Percentiles rank a stretch among this genome's conserved stretches.
Conservation (phyloP, 1,140 invertebrate genomes). For the Drosophila simulans region DNA sequence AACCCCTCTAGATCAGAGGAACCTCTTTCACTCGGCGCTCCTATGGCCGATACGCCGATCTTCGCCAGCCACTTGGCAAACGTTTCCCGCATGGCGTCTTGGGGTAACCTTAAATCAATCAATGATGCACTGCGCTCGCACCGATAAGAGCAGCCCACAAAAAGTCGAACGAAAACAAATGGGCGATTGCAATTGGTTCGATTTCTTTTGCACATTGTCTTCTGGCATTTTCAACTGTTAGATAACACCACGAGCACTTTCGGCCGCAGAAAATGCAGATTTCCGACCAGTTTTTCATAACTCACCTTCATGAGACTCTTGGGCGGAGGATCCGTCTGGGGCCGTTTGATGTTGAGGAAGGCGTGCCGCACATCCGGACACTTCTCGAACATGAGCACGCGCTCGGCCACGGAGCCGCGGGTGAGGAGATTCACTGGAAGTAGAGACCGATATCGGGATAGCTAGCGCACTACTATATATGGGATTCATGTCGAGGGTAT, state of each 20-base stretch:
- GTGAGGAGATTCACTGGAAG: slow-evolving; percentile 92
- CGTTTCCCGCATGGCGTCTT: slow-evolving; percentile 57
- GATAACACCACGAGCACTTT: slow-evolving; percentile 39
- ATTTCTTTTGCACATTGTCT: slow-evolving; percentile 33
- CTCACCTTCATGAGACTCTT: slow-evolving; percentile 78
- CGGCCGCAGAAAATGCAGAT: background rate
- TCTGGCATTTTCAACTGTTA: slow-evolving; percentile 58
- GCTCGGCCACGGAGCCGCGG: slow-evolving; percentile 94
- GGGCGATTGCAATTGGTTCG: slow-evolving; percentile 35
- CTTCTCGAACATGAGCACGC: slow-evolving; percentile 96
- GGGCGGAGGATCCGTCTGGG: slow-evolving; percentile 65
- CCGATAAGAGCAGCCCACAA: slow-evolving; percentile 58
- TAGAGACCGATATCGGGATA: slow-evolving; percentile 21
- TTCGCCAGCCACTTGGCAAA: slow-evolving; percentile 55
- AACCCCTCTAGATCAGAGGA: background rate
- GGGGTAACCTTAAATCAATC: slow-evolving; percentile 80
- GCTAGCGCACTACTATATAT: slow-evolving; percentile 5
- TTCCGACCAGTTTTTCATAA: slow-evolving; percentile 2
- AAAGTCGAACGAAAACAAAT: slow-evolving; percentile 31
- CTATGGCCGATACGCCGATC: slow-evolving; percentile 10
- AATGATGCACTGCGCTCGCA: slow-evolving; percentile 52
- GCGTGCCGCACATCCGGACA: slow-evolving; percentile 88
- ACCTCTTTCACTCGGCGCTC: slow-evolving; percentile 6
- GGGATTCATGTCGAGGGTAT: slow-evolving; percentile 49
- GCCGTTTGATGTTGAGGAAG: slow-evolving; percentile 79